Percentiles rank a stretch among this genome's conserved stretches.
phyloP scores from a whole-genome alignment of 2,797 vertebrate species.

The Linurgus olivaceus region DNA sequence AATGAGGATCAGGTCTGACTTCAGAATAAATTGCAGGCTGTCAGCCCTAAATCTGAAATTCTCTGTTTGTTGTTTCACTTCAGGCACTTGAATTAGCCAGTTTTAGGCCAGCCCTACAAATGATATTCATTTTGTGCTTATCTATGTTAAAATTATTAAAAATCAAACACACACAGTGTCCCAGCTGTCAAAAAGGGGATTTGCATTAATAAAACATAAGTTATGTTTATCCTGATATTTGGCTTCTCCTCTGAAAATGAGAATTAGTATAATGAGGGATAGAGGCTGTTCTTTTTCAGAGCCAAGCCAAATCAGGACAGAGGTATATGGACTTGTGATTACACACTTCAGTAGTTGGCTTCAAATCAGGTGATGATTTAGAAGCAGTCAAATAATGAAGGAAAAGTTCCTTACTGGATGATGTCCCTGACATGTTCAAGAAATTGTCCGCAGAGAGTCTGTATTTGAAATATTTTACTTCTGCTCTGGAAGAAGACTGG shows the following conservation, averaged over 20 bases:
- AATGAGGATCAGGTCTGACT: background rate
- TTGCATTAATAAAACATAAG: conserved; percentile 3
- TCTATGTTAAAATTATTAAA: conserved; percentile 14
- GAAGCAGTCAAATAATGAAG: background rate
- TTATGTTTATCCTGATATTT: conserved; percentile 26
- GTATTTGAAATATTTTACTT: background rate
- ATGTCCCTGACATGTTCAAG: background rate
- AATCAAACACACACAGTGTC: background rate
- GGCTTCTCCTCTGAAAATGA: conserved; percentile 15
- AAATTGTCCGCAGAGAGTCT: background rate
- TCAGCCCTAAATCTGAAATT: background rate
- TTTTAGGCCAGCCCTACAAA: background rate
- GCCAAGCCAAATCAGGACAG: background rate
- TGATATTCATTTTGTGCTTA: background rate
- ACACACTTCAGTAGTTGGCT: background rate
- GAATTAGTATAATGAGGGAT: conserved; percentile 9
- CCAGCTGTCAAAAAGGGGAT: conserved; percentile 16
- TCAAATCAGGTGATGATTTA: background rate
- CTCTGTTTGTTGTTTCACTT: background rate
- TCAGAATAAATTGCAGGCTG: background rate
- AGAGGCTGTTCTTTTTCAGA: background rate
- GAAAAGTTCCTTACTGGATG: background rate
- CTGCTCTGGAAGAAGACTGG: background rate
- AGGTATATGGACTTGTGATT: background rate
- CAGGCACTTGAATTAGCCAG: background rate